Evolutionary conservation across 2,113 vertebrate genomes (phyloP).

Genomic region (Chlamydotis undulata): DNA sequence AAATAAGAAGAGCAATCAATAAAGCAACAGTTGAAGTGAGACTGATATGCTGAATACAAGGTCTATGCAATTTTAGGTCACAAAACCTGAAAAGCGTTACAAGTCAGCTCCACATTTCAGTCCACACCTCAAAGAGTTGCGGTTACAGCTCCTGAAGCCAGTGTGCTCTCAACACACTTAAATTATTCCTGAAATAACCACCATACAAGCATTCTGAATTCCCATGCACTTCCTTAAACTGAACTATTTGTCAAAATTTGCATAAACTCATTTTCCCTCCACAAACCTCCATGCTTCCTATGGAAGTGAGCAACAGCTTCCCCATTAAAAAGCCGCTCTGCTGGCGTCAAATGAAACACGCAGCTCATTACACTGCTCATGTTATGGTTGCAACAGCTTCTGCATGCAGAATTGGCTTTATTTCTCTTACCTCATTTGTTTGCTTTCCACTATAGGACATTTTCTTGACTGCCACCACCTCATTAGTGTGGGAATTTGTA

Average conservation of each 20-base stretch:
- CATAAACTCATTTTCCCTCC: background rate
- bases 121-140: background rate
- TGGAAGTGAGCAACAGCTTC: background rate
- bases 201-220: background rate
- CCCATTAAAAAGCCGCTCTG: background rate
- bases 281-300: background rate
- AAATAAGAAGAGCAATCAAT: background rate
- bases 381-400: background rate
- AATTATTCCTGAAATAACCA: background rate
- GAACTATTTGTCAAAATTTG: background rate
- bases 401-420: background rate
- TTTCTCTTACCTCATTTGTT: slow-evolving; percentile 88
- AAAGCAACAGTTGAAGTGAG: background rate
- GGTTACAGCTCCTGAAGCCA: background rate
- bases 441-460: slow-evolving; percentile 99
- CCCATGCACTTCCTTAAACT: background rate
- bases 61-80: background rate
- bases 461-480: slow-evolving; percentile 99
- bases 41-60: background rate
- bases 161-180: background rate
- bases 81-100: background rate
- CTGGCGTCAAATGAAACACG: background rate
- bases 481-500: slow-evolving; percentile 92
- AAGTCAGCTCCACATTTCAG: background rate
- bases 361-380: background rate